Conservation (phyloP, 2,113 vertebrate genomes). For the Gorsachius goisagi region DNA sequence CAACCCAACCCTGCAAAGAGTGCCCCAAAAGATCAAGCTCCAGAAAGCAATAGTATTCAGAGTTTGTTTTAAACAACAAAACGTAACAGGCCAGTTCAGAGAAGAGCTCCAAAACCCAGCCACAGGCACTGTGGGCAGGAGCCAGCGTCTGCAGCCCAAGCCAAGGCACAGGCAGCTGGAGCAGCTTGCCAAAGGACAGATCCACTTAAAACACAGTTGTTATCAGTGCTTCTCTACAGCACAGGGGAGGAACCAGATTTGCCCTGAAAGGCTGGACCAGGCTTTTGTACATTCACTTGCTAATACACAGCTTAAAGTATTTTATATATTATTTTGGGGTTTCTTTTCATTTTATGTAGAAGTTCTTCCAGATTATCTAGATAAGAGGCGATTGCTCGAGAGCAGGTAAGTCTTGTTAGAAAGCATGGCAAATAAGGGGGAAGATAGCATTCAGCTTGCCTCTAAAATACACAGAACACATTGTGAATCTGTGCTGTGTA, state of each 20-base stretch:
- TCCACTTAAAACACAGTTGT: not conserved
- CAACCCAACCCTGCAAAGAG: not conserved
- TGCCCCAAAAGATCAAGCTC: not conserved
- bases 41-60: not conserved
- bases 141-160: not conserved
- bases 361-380: not conserved
- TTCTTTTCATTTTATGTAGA: not conserved
- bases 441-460: not conserved
- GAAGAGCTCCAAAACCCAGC: not conserved
- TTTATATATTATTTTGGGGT: not conserved
- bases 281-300: not conserved
- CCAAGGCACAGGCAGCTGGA: not conserved
- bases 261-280: not conserved
- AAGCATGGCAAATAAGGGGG: not conserved
- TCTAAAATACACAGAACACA: not conserved
- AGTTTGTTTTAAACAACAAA: not conserved
- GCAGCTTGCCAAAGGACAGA: not conserved
- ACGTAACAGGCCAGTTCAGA: not conserved
- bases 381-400: not conserved
- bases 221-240: not conserved
- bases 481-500: not conserved
- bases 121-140: not conserved
- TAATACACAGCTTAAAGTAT: not conserved
- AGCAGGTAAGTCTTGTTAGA: not conserved
- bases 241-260: not conserved